Percentiles rank a stretch among this genome's conserved stretches.
phyloP scores from a whole-genome alignment of 2,888 invertebrate genomes.

The Alentia gelatinosa region DNA sequence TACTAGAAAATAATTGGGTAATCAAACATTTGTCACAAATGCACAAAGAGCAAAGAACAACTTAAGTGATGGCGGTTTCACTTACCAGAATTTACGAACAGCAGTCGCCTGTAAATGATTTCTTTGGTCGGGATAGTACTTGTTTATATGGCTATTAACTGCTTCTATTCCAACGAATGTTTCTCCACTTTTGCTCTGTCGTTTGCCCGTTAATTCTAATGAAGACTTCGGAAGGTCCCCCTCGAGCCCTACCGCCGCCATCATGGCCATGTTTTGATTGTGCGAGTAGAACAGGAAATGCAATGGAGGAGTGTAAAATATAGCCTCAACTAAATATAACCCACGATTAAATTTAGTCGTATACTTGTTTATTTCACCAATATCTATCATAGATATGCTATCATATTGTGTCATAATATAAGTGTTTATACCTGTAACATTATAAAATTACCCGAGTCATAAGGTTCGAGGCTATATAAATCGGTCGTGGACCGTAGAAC shows the following conservation, averaged over 20 bases:
- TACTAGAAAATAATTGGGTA: no score
- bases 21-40: no score
- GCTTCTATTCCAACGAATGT: conserved; percentile 6
- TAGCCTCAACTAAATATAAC: conserved; percentile 29
- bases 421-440: neutral
- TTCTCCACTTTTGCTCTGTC: neutral
- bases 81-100: conserved; percentile 89
- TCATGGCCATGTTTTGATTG: conserved; percentile 44
- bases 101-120: conserved; percentile 94
- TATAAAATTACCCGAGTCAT: neutral
- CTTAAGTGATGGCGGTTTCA: neutral
- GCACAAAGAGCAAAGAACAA: neutral
- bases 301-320: neutral
- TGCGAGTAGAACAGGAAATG: neutral
- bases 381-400: no score
- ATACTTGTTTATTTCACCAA: no score
- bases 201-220: neutral
- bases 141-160: conserved; percentile 62
- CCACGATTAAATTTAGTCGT: no score
- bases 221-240: neutral
- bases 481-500: conserved; percentile 19
- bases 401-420: no score
- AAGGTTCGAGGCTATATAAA: neutral
- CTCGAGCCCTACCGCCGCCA: neutral
- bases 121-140: conserved; percentile 90